Percentiles rank a stretch among this genome's conserved stretches.
Conservation (phyloP, 2,888 invertebrate genomes). For the Muschampia plurimacula region DNA sequence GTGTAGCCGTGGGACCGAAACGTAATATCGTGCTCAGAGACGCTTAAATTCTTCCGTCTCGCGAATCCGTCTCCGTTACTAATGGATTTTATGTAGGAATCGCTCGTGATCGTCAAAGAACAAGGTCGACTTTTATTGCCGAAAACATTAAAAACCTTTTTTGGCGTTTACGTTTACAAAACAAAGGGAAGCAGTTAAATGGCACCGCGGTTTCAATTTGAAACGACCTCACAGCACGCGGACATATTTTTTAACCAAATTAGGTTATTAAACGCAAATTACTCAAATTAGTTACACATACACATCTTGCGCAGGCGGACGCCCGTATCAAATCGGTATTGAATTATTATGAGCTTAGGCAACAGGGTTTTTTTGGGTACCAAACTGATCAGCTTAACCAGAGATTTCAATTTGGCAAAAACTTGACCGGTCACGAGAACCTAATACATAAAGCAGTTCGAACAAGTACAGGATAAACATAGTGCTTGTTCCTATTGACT, state of each 20-base stretch:
- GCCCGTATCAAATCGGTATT: constrained; percentile 7
- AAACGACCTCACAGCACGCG: constrained; percentile 18
- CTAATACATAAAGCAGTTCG: background rate
- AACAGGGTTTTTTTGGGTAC: constrained; percentile 5
- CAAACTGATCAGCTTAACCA: constrained; percentile 21
- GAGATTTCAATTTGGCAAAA: constrained; percentile 24
- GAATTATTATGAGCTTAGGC: constrained; percentile 2
- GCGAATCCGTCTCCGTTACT: constrained; percentile 48
- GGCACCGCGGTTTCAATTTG: constrained; percentile 24
- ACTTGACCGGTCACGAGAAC: background rate
- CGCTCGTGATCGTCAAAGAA: constrained; percentile 48
- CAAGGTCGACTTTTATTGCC: constrained; percentile 57
- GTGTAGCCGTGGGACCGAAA: constrained; percentile 13
- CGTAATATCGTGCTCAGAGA: constrained; percentile 11
- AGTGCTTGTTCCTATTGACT: constrained; percentile 31
- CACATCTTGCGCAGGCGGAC: background rate
- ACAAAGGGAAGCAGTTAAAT: constrained; percentile 31
- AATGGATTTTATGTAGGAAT: constrained; percentile 42
- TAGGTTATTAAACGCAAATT: constrained; percentile 30
- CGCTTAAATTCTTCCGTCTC: constrained; percentile 38
- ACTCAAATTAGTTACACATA: constrained; percentile 21
- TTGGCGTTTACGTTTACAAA: constrained; percentile 33
- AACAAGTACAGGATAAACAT: background rate
- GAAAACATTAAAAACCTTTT: constrained; percentile 43
- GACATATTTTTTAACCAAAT: constrained; percentile 22